Base-by-base conservation (phyloP, 2,888 invertebrate species). In the Aromia moschata region DNA sequence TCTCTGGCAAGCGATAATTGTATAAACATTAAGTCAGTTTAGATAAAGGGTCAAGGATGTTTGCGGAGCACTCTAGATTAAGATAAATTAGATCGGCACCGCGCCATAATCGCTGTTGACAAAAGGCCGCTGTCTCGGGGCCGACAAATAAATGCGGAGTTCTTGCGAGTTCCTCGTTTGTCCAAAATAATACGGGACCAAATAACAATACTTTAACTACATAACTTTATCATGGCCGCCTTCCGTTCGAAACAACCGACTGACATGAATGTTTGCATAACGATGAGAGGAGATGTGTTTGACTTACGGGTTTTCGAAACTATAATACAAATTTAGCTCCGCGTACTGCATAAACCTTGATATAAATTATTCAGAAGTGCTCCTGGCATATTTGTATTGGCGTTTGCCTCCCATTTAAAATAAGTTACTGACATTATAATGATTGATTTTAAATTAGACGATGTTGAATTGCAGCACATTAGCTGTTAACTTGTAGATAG, bases 81-180 rank as follows among this genome's bases (percentile, higher is more conserved):
- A 68, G 68, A 68, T 61, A 68, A 68, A 68, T 68, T 66, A 64
- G 66, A 64, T 68, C 57, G 63, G 64, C 60, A 30, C 52, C 25
- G 31, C 40, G 20, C 52, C 40, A 52, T 52, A 41, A 52, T 52
- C 40, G 31, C 17, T 52, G 52, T 52, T 52, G 52, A 52, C 52
- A 52, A 41, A 25, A 31, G 41, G 52, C 20, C 40, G 41, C 31
- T 52, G 52, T 41, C 52, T 52, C 41, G 17, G 52, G 20, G 40
- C 31, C 30, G 30, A 16, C 52, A 52, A 52, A 52, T 52, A 52
- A 52, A 41, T 52, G 41, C 41, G 12, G 31, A 52, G 41, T 52
- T 52, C 52, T 52, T 52, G 41, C 41, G 0, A 52, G 52, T 41
- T 40, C 12, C 31, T 41, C 40, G 31, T 40, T 52, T 38, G 31